Evolutionary conservation across 2,797 vertebrate species (phyloP).

Genomic region (Morus bassanus): DNA sequence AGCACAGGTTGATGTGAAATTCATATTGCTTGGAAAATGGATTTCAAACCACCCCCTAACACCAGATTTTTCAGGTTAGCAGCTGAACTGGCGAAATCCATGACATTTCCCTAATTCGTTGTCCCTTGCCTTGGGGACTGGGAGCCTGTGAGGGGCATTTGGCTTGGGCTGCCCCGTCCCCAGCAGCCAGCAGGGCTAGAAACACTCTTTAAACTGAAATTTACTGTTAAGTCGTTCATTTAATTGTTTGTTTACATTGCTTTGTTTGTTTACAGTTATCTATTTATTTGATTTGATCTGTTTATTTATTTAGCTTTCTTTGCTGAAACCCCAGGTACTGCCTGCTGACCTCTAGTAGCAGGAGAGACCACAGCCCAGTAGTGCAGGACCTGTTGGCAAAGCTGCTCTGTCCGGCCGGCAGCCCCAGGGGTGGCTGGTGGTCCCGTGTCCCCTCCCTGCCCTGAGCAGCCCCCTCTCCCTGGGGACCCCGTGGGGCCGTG

Average conservation of each 20-base stretch:
- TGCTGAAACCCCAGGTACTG: neutral
- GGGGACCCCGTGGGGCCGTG: neutral
- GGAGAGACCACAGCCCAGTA: accelerated
- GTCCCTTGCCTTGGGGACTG: neutral
- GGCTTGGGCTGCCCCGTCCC: neutral
- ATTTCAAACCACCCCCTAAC: neutral
- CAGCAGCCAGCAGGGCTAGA: neutral
- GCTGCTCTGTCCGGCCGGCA: accelerated
- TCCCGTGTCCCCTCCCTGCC: neutral
- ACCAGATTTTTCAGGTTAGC: neutral
- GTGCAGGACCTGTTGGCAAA: neutral
- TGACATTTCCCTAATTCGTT: neutral
- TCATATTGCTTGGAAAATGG: neutral
- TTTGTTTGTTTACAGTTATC: neutral
- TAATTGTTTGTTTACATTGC: neutral
- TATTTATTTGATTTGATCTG: neutral
- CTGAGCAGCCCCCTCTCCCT: neutral
- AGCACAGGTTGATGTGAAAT: neutral
- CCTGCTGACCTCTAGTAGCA: neutral
- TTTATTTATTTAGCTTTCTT: neutral
- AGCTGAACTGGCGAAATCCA: neutral
- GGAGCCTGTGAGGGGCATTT: neutral
- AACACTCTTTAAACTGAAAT: neutral
- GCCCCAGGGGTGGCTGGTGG: neutral
- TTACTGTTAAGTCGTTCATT: neutral